Evolutionary conservation across 1,140 invertebrate species (phyloP).

Genomic region (Leucophenga varia): DNA sequence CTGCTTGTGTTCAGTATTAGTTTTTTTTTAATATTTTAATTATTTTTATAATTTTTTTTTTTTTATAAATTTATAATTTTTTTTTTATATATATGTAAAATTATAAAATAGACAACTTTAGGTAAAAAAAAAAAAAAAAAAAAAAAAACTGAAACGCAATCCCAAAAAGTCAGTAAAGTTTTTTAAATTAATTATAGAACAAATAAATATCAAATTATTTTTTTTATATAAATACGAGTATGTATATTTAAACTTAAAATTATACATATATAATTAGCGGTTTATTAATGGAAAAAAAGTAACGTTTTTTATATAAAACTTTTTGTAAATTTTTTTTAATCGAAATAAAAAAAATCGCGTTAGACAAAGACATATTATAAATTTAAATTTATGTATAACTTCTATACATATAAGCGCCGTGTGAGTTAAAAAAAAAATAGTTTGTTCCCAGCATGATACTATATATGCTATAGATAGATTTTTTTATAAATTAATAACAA

Average conservation of each 20-base stretch:
- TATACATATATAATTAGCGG: constrained; percentile 9
- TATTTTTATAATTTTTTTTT: constrained; percentile 51
- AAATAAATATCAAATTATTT: constrained; percentile 1
- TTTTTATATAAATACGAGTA: too few species aligned
- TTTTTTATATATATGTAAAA: constrained; percentile 1
- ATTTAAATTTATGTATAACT: too few species aligned
- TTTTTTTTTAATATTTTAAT: constrained; percentile 44
- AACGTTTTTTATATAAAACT: constrained; percentile 5
- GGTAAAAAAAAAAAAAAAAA: constrained; percentile 4
- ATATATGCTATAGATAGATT: too few species aligned
- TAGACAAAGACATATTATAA: constrained; percentile 1
- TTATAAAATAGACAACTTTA: constrained; percentile 1
- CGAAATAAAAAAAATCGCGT: constrained; percentile 4
- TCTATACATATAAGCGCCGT: too few species aligned
- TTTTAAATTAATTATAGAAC: not conserved
- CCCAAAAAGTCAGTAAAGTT: not conserved
- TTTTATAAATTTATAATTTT: constrained; percentile 24
- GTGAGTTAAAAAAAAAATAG: too few species aligned
- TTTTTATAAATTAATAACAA: constrained; percentile 27
- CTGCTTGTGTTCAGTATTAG: constrained; percentile 11
- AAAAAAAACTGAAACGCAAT: constrained; percentile 2
- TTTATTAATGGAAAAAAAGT: constrained; percentile 6
- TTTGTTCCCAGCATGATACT: too few species aligned
- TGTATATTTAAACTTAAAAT: too few species aligned
- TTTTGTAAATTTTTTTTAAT: constrained; percentile 1